phyloP scores from a whole-genome alignment of 2,797 vertebrate genomes.

The Xyrichtys novacula region DNA sequence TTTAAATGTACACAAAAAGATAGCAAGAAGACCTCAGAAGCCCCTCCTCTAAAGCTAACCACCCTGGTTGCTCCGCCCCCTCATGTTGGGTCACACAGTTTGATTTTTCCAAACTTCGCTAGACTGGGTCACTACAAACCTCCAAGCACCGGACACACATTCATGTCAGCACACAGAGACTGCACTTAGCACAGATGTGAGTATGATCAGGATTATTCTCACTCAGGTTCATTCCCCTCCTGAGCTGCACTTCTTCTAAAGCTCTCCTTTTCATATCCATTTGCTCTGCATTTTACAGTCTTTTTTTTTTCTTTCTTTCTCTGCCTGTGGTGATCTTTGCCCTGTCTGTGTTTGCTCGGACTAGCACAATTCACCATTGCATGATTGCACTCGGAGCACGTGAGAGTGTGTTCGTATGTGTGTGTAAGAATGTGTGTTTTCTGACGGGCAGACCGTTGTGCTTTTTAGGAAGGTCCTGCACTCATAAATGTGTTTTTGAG shows the following conservation, averaged over 20 bases:
- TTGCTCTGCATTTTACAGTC: background rate
- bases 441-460: constrained; percentile 31
- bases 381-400: constrained; percentile 67
- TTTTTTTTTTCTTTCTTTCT: constrained; percentile 10
- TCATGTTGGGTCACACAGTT: constrained; percentile 43
- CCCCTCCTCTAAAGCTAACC: constrained; percentile 30
- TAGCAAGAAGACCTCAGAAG: constrained; percentile 29
- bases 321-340: constrained; percentile 69
- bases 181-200: constrained; percentile 51
- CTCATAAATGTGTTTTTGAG: background rate
- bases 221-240: background rate
- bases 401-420: constrained; percentile 50
- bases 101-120: constrained; percentile 60
- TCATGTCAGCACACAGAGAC: constrained; percentile 39
- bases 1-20: constrained; percentile 11
- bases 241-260: background rate
- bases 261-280: constrained; percentile 1
- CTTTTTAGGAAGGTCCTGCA: background rate
- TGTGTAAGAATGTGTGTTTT: constrained; percentile 54
- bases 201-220: constrained; percentile 17
- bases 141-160: constrained; percentile 40
- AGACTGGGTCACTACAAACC: constrained; percentile 58
- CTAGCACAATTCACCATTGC: constrained; percentile 76
- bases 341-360: constrained; percentile 82
- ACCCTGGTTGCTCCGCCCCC: constrained; percentile 62